A percentile compares a stretch with the other conserved stretches of the same genome.
phyloP scores from a whole-genome alignment of 2,797 vertebrate species.

The Sus cebifrons region DNA sequence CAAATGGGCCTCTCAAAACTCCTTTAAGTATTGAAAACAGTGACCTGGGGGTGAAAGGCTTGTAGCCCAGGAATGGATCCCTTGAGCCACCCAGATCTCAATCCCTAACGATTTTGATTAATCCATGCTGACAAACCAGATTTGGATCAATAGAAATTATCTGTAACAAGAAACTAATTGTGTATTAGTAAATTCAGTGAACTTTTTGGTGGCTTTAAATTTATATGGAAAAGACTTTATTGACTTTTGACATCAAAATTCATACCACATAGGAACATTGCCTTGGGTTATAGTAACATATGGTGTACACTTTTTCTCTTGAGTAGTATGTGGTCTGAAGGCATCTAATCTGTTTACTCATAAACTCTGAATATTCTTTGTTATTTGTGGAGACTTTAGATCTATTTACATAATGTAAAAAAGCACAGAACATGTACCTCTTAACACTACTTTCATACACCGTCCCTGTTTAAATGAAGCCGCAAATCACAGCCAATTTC shows the following conservation, averaged over 20 bases:
- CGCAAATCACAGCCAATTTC: slow-evolving; percentile 84
- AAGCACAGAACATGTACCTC: slow-evolving; percentile 64
- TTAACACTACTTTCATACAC: slow-evolving; percentile 72
- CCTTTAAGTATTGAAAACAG: slow-evolving; percentile 79
- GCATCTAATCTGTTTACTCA: slow-evolving; percentile 72
- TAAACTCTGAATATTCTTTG: slow-evolving; percentile 65
- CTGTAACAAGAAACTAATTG: slow-evolving; percentile 91
- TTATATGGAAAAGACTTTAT: slow-evolving; percentile 74
- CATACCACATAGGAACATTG: slow-evolving; percentile 67
- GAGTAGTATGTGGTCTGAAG: slow-evolving; percentile 54
- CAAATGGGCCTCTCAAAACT: slow-evolving; percentile 74
- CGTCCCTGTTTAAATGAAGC: slow-evolving; percentile 84
- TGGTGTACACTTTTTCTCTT: slow-evolving; percentile 23
- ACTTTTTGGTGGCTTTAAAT: slow-evolving; percentile 82
- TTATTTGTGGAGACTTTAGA: slow-evolving; percentile 67
- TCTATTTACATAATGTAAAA: slow-evolving; percentile 76
- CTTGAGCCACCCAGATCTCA: slow-evolving; percentile 77
- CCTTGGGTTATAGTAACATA: slow-evolving; percentile 75
- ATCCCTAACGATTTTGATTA: slow-evolving; percentile 89
- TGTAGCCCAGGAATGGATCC: slow-evolving; percentile 79
- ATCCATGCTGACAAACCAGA: slow-evolving; percentile 89
- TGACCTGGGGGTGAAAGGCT: slow-evolving; percentile 81
- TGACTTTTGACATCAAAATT: slow-evolving; percentile 81
- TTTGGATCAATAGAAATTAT: slow-evolving; percentile 91
- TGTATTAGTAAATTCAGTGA: slow-evolving; percentile 88